Conservation (phyloP, 1,140 invertebrate species). For the Drosophila lacteicornis region DNA sequence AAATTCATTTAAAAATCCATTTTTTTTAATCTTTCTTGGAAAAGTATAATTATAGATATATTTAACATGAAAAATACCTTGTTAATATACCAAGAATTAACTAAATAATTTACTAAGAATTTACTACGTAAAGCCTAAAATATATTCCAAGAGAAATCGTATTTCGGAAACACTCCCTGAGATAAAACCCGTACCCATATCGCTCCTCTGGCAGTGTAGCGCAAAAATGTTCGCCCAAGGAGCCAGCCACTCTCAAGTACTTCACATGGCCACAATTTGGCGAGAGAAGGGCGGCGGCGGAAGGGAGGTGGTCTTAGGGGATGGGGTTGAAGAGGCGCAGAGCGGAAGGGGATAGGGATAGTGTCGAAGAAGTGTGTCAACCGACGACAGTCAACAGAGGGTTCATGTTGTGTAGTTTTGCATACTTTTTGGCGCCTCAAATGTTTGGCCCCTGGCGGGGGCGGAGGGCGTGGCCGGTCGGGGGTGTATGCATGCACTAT, state of each 20-base stretch:
- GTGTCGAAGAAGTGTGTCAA: slow-evolving; percentile 60
- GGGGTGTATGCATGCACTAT: slow-evolving; percentile 3
- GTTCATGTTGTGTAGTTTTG: slow-evolving; percentile 43
- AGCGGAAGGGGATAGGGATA: neutral
- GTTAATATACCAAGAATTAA: neutral
- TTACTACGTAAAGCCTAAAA: too few species aligned
- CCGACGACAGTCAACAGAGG: slow-evolving; percentile 55
- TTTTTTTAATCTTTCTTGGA: too few species aligned
- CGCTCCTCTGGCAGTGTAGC: slow-evolving; percentile 31
- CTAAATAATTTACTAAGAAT: neutral
- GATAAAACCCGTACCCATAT: slow-evolving; percentile 8
- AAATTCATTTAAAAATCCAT: neutral
- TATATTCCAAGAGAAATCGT: neutral
- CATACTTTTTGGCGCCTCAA: slow-evolving; percentile 64
- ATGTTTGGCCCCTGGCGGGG: slow-evolving; percentile 35
- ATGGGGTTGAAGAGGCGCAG: neutral
- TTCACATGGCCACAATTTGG: slow-evolving; percentile 35
- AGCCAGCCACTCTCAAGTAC: slow-evolving; percentile 53
- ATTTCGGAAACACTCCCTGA: slow-evolving; percentile 23
- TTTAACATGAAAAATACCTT: neutral
- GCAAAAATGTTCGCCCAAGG: slow-evolving; percentile 53
- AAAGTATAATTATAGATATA: neutral
- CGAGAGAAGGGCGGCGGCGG: neutral
- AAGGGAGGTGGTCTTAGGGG: neutral
- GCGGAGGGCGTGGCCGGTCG: slow-evolving; percentile 18